Percentiles rank a stretch among this genome's conserved stretches.
These are phyloP conservation scores for Aythya fuligula DNA, from an alignment of 2,797 vertebrate genomes.

Conservation along the genomic window DNA sequence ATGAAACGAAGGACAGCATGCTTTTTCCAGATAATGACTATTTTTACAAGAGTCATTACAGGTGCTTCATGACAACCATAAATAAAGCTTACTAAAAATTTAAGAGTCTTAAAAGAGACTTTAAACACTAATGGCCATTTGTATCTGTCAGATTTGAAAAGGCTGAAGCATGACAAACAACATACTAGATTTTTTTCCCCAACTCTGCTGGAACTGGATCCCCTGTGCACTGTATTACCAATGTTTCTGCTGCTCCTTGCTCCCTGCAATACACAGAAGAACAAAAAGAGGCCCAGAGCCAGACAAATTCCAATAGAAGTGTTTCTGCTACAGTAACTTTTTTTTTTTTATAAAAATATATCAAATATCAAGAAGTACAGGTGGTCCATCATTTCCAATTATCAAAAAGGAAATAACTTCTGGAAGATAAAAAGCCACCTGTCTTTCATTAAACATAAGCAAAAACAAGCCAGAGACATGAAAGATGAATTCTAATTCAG, in stretches of 20 bases:
- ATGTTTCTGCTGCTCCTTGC: neutral
- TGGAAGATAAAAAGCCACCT: neutral
- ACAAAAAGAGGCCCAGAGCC: neutral
- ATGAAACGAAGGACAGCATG: neutral
- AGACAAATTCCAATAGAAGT: neutral
- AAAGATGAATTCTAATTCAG: neutral
- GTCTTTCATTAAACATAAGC: neutral
- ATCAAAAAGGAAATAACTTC: neutral
- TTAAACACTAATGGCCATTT: neutral
- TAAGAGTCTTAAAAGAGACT: neutral
- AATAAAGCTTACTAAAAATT: neutral
- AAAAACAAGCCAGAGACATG: neutral
- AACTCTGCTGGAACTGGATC: neutral
- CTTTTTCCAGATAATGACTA: neutral
- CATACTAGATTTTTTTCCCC: neutral
- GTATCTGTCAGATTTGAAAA: neutral
- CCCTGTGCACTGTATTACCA: neutral
- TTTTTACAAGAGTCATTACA: neutral
- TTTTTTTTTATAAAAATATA: neutral
- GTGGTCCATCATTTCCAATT: neutral
- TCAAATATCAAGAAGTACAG: neutral
- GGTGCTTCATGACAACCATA: neutral
- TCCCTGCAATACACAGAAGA: neutral
- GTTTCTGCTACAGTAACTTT: slow-evolving; percentile 4
- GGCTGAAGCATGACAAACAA: neutral